Conservation (phyloP, 2,888 invertebrate species). For the Elmis aenea region DNA sequence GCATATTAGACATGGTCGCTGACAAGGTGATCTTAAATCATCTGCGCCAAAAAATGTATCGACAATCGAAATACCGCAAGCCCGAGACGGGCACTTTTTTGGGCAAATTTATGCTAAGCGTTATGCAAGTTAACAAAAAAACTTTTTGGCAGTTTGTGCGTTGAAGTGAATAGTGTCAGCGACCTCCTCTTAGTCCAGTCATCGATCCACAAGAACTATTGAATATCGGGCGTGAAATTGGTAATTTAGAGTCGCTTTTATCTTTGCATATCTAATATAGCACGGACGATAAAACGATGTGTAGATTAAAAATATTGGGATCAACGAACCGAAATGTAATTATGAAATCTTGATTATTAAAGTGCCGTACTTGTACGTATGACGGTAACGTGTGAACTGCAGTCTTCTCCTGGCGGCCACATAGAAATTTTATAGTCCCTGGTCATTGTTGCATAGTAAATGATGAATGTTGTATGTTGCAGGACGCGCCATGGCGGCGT, state of each 20-base stretch:
- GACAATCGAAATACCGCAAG: too few species aligned
- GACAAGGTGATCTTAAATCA: too few species aligned
- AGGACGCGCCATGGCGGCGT: slow-evolving; percentile 55
- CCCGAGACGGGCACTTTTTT: too few species aligned
- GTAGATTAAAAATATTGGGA: background rate
- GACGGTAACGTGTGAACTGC: slow-evolving; percentile 18
- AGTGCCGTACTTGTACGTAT: slow-evolving; percentile 16
- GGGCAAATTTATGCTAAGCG: too few species aligned
- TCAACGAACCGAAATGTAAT: background rate
- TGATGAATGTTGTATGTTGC: slow-evolving; percentile 34
- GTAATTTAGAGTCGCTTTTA: background rate
- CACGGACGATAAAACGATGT: background rate
- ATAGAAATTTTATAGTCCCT: slow-evolving; percentile 16
- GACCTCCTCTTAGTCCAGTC: background rate
- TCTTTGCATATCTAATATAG: background rate
- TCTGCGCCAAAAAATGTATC: too few species aligned
- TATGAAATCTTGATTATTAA: slow-evolving; percentile 9
- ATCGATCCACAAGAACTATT: background rate
- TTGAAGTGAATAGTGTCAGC: background rate
- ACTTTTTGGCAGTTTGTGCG: too few species aligned
- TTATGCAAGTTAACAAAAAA: too few species aligned
- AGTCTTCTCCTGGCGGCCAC: slow-evolving; percentile 17
- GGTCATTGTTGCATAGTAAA: slow-evolving; percentile 9
- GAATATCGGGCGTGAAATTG: background rate
- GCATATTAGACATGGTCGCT: too few species aligned